Base-by-base conservation (phyloP, 1,140 invertebrate genomes). In the Saccostrea cuccullata region DNA sequence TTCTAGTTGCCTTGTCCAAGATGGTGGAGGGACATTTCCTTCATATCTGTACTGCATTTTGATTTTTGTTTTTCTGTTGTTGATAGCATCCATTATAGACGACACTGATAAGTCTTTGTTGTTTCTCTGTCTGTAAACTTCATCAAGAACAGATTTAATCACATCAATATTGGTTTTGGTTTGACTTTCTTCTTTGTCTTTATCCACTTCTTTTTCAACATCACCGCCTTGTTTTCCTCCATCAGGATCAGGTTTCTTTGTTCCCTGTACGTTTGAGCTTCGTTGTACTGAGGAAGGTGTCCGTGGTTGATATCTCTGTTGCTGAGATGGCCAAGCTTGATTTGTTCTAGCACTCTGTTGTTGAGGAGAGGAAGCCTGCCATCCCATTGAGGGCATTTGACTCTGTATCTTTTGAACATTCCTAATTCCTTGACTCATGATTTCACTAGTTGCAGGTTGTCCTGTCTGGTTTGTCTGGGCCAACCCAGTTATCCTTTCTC, bases 11-110 rank as follows among this genome's bases (percentile, higher is more conserved):
- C 55, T 23, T 55, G 82, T 84, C 82, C 40, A 84, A 20, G 55
- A 20, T 84, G 82, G 82, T 23, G 40, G 82, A 26, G 55, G 20
- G 30, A 58, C 84, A 26, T 64, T 64, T 12, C 55, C 55, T 85
- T 85, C 84, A 56, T 85, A 85, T 64, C 84, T 64, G 84, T 85
- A 85, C 55, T 85, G 47, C 56, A 85, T 85, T 85, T 85, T 85
- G 55, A 26, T 30, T 36, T 30, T 58, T 23, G 47, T 36, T 64
- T 64, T 56, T 15, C 58, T 20, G 56, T 85, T 58, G 55, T 85
- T 58, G 26, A 85, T 55, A 20, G 47, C 84, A 26, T 58, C 30
- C 58, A 85, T 85, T 55, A 85, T 64, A 20, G 84, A 85, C 6
- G 47, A 15, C 12, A 36, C 15, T 36, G 84, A 85, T 30, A 85